A percentile compares a stretch with the other conserved stretches of the same genome.
Conservation (phyloP, 2,113 vertebrate species). For the Leptodactylus fuscus region DNA sequence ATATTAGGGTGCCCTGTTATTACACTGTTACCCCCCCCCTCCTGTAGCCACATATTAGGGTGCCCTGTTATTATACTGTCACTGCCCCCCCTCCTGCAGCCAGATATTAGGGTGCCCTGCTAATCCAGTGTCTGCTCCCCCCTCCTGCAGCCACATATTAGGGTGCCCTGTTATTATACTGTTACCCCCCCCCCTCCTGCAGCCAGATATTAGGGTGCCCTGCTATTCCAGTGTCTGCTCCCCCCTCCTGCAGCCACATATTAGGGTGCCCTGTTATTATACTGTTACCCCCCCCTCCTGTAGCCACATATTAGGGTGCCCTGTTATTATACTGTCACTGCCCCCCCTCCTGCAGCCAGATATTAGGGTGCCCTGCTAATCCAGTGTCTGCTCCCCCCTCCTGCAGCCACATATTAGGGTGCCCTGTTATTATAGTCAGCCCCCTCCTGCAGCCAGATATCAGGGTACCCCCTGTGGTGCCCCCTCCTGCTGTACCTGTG, state of each 20-base stretch:
- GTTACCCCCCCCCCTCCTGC: too few species aligned
- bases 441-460: too few species aligned
- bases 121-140: too few species aligned
- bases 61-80: background rate
- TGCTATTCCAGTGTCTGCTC: background rate
- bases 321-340: conserved; percentile 11
- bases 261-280: background rate
- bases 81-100: too few species aligned
- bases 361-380: background rate
- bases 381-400: conserved; percentile 17
- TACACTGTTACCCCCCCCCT: conserved; percentile 18
- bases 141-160: too few species aligned
- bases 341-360: background rate
- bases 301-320: background rate
- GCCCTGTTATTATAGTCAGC: background rate
- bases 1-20: background rate
- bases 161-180: too few species aligned
- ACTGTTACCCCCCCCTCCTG: conserved; percentile 47
- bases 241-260: background rate
- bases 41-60: background rate
- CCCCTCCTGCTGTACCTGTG: background rate
- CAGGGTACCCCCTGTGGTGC: background rate
- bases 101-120: too few species aligned
- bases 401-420: conserved; percentile 1
- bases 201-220: too few species aligned